Base-by-base conservation (phyloP, 2,888 invertebrate species). In the Mesoligia furuncula region DNA sequence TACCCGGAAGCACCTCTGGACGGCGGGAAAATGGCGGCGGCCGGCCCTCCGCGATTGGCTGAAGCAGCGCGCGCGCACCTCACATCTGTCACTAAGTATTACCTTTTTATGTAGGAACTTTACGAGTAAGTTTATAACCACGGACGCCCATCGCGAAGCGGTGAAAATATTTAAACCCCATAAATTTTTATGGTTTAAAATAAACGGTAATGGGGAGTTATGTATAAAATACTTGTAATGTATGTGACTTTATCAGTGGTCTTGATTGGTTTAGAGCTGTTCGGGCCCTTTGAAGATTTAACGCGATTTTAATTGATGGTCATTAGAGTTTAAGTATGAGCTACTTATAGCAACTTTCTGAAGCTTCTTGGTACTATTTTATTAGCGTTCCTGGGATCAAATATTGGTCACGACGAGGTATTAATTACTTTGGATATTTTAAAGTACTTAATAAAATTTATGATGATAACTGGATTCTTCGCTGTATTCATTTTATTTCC, bases 91-190 rank as follows among this genome's bases (percentile, higher is more conserved):
- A 92, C 89, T 87, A 82, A 87, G 91, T 92, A 91, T 90, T 90
- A 91, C 91, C 89, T 93, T 92, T 94, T 93, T 93, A 93, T 91
- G 90, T 90, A 89, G 83, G 70, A 84, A 82, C 81, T 88, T 88
- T 90, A 89, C 90, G 88, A 88, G 86, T 86, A 87, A 85, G 87
- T 92, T 92, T 91, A 92, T 85, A 84, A 83, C 83, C 81, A 77
- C 65, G 80, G 73, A 87, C 92, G 91, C 92, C 93, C 91, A 92
- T 92, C 90, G 88, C 88, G 87, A 89, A 92, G 91, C 92, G 91
- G 92, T 93, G 92, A 93, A 94, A 94, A 95, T 95, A 95, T 95
- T 95, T 95, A 94, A 93, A 93, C 91, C 91, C 93, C 89, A 93
- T 95, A 93, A 93, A 92, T 92, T 93, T 95, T 95, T 95, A 95